Percentiles rank a stretch among this genome's conserved stretches.
phyloP scores from a whole-genome alignment of 2,797 vertebrate genomes.

The Eupleurogrammus muticus region DNA sequence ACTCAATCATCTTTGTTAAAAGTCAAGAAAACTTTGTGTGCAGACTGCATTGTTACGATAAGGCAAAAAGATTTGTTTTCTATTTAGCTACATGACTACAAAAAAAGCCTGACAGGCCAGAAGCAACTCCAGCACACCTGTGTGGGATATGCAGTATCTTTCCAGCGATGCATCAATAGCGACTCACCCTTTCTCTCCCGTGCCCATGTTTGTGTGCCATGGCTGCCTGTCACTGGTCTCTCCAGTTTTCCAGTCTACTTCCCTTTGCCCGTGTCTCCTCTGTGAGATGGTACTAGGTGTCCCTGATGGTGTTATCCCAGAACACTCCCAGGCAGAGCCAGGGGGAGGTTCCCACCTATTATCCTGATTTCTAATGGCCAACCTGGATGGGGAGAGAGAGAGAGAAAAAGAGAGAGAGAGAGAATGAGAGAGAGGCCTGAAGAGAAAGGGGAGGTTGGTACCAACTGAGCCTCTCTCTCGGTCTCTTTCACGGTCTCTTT shows the following conservation, averaged over 20 bases:
- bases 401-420: constrained; percentile 38
- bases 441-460: constrained; percentile 52
- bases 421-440: constrained; percentile 26
- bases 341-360: constrained; percentile 80
- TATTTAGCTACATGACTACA: not conserved
- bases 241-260: constrained; percentile 64
- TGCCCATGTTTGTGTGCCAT: constrained; percentile 79
- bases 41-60: not conserved
- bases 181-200: constrained; percentile 78
- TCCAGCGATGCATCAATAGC: constrained; percentile 44
- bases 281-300: constrained; percentile 78
- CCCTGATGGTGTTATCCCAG: constrained; percentile 81
- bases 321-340: constrained; percentile 80
- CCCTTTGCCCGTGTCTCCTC: constrained; percentile 71
- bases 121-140: constrained; percentile 25
- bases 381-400: constrained; percentile 57
- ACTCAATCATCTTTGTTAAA: constrained; percentile 3
- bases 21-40: constrained; percentile 6
- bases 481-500: constrained; percentile 15
- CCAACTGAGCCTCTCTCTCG: constrained; percentile 34
- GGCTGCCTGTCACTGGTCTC: constrained; percentile 52
- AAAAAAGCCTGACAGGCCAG: constrained; percentile 9
- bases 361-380: constrained; percentile 76
- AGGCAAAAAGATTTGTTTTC: not conserved
- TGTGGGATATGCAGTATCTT: constrained; percentile 38